phyloP scores from a whole-genome alignment of 1,140 invertebrate genomes.

The Araneus ventricosus region DNA sequence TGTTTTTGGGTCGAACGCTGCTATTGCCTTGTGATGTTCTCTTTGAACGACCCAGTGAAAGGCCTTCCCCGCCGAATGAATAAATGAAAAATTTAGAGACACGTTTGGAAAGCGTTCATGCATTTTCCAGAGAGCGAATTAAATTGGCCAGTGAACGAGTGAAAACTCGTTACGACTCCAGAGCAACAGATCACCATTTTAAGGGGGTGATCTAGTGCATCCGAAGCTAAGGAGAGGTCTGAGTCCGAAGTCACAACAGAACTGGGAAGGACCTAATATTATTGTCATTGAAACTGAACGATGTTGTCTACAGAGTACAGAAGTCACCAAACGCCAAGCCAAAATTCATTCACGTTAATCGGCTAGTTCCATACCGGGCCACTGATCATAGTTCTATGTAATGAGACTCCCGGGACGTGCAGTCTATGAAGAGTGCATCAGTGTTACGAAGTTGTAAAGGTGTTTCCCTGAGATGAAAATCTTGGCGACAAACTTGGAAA shows the following conservation, averaged over 20 bases:
- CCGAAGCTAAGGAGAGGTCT: neutral
- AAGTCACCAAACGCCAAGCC: too few relatives aligned
- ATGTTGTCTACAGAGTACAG: too few relatives aligned
- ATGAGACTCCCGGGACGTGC: too few relatives aligned
- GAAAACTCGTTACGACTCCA: neutral
- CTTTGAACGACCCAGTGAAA: neutral
- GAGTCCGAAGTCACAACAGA: neutral
- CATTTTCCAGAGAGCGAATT: neutral
- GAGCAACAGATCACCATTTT: neutral
- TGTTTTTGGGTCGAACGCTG: constrained; percentile 75
- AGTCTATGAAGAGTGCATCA: too few relatives aligned
- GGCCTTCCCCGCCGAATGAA: neutral
- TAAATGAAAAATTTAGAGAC: constrained; percentile 13
- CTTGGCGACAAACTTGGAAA: too few relatives aligned
- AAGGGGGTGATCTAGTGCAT: neutral
- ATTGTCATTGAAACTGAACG: too few relatives aligned
- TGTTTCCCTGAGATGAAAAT: too few relatives aligned
- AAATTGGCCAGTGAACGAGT: neutral
- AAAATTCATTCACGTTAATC: too few relatives aligned
- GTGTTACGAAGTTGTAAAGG: too few relatives aligned
- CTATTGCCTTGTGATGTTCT: constrained; percentile 75
- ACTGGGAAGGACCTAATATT: too few relatives aligned
- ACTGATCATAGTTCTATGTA: too few relatives aligned
- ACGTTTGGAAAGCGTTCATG: neutral
- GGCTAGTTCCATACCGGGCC: too few relatives aligned